Evolutionary conservation across 1,140 invertebrate genomes (phyloP).

Genomic region (Thrips palmi): DNA sequence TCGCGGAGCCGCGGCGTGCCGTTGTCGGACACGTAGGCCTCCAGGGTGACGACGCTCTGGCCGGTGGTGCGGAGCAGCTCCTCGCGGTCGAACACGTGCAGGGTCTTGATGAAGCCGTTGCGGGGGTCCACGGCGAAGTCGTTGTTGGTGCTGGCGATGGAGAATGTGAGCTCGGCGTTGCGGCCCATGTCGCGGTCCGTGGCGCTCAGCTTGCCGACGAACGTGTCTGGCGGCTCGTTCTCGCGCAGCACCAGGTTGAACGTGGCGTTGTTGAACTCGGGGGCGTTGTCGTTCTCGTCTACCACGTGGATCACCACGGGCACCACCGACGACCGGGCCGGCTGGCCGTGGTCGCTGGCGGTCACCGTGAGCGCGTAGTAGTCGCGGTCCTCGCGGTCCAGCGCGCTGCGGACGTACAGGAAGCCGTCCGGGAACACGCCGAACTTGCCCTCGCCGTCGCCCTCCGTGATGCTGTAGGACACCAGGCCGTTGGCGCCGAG

Average conservation of each 20-base stretch:
- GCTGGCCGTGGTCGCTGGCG: slow-evolving; percentile 57
- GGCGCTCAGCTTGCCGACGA: slow-evolving; percentile 75
- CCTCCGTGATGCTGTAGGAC: slow-evolving; percentile 60
- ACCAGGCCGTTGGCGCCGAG: slow-evolving; percentile 64
- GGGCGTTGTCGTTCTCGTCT: slow-evolving; percentile 92
- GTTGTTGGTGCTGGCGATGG: slow-evolving; percentile 49
- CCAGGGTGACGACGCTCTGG: slow-evolving; percentile 57
- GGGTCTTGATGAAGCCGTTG: slow-evolving; percentile 81
- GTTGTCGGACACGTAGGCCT: slow-evolving; percentile 75
- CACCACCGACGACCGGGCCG: slow-evolving; percentile 57
- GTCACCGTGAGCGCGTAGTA: slow-evolving; percentile 75
- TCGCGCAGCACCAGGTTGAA: slow-evolving; percentile 73
- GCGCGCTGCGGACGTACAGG: slow-evolving; percentile 56
- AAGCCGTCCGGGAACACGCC: slow-evolving; percentile 81
- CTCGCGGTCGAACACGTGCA: slow-evolving; percentile 73
- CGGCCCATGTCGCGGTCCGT: slow-evolving; percentile 77
- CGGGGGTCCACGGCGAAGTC: slow-evolving; percentile 78
- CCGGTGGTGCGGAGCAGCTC: slow-evolving; percentile 53
- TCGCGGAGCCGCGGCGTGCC: slow-evolving; percentile 60
- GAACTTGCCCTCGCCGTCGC: slow-evolving; percentile 66
- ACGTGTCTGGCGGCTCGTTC: slow-evolving; percentile 72
- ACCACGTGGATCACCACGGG: slow-evolving; percentile 78
- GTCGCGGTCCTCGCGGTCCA: slow-evolving; percentile 78
- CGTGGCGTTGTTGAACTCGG: slow-evolving; percentile 68
- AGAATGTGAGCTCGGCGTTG: slow-evolving; percentile 82